phyloP scores from a whole-genome alignment of 2,888 invertebrate species.

The Adineta ricciae region DNA sequence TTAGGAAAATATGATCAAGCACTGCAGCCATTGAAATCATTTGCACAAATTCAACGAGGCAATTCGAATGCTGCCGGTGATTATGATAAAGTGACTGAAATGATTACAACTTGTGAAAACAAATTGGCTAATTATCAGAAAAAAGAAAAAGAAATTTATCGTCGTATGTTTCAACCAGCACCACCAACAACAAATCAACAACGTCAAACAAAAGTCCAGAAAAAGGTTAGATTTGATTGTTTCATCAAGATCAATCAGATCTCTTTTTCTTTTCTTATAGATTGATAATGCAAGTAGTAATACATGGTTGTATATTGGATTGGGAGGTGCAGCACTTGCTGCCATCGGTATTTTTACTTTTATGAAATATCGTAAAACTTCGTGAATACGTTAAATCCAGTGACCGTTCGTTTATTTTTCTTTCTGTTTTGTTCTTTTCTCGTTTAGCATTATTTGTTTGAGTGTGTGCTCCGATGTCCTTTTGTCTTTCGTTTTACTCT shows the following conservation, averaged over 20 bases:
- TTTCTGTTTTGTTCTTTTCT: background rate
- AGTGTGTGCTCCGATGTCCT: background rate
- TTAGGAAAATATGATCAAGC: background rate
- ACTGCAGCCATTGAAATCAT: background rate
- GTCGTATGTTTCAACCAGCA: background rate
- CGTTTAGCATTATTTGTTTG: background rate
- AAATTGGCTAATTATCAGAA: background rate
- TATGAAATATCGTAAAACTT: background rate
- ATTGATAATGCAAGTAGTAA: background rate
- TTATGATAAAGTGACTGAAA: background rate
- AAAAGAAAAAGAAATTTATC: slow-evolving; percentile 15
- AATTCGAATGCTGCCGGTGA: background rate
- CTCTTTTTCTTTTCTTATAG: background rate
- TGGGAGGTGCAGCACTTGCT: background rate
- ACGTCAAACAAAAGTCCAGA: background rate
- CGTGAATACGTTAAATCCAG: background rate
- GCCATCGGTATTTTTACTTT: background rate
- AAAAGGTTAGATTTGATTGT: background rate
- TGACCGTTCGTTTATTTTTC: background rate
- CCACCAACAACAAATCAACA: background rate
- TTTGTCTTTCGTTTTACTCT: background rate
- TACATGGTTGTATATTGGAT: background rate
- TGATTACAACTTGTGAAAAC: background rate
- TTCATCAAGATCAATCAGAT: no score
- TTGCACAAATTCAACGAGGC: background rate